These are phyloP conservation scores for Eufriesea mexicana DNA, from an alignment of 1,140 invertebrate species.

Conservation along the genomic window DNA sequence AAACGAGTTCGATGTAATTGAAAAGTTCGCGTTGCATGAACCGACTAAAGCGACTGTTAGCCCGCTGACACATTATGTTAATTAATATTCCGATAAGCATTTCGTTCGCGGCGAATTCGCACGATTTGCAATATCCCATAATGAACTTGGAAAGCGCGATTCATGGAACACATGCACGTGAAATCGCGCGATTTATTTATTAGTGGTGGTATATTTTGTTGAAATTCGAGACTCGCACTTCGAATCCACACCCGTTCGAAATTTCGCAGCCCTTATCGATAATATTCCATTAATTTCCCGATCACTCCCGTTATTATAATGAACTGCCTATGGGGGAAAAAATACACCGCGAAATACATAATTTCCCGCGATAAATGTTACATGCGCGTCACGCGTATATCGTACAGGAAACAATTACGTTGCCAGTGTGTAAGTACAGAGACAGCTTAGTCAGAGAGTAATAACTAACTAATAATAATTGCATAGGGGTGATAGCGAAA, in stretches of 20 bases:
- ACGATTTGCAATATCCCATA: neutral
- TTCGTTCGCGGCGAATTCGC: neutral
- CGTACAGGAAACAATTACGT: no score
- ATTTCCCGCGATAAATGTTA: neutral
- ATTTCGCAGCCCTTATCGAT: neutral
- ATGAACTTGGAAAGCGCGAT: neutral
- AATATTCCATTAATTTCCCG: neutral
- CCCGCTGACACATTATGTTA: conserved; percentile 18
- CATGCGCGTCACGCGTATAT: no score
- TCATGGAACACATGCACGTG: neutral
- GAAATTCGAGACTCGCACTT: neutral
- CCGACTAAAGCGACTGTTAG: conserved; percentile 10
- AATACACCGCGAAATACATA: neutral
- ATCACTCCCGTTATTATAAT: neutral
- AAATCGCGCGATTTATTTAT: neutral
- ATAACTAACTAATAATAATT: no score
- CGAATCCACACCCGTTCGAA: neutral
- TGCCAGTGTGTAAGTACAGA: no score
- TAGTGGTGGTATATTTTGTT: neutral
- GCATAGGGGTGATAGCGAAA: no score
- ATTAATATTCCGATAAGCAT: conserved; percentile 36
- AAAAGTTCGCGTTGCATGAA: conserved; percentile 5
- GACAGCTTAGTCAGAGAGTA: no score
- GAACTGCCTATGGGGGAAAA: neutral
- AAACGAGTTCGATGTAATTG: neutral